Base-by-base conservation (phyloP, 2,113 vertebrate genomes). In the Callorhinus ursinus region DNA sequence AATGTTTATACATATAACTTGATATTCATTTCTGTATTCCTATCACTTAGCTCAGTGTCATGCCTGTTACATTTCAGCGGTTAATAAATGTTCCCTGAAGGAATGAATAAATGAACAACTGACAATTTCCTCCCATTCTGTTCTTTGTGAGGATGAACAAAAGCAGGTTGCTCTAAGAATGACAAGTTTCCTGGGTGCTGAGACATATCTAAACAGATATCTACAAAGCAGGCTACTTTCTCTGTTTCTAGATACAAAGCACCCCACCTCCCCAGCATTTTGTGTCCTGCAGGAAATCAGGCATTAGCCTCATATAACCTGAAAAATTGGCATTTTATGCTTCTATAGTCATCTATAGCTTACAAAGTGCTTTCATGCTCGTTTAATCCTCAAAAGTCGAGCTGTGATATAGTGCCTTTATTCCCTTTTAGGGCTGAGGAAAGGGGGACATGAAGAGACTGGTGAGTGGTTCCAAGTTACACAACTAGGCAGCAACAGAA, bases 111-210 rank as follows among this genome's bases (percentile, higher is more conserved):
- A 59, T 74, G 59, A 80, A 33, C 14, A 18, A 95, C 67, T 82
- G 53, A 55, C 53, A 46, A 51, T 88, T 96, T 96, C 92, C 69
- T 92, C 77, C 71, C 19, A 49, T 57, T 97, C 65, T 57, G 0
- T 87, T 81, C 83, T 88, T 94, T 65, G 72, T 79, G 80, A 86
- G n/a, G n/a, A 79, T 82, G 72, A 95, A 85, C 71, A 88, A 84
- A 86, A 95, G 69, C 77, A 97, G 77, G 57, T 77, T 19, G 21
- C n/a, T 77, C 31, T 67, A 51, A 87, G 77, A 95, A 92, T 46
- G 21, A 59, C 46, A 67, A 31, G 46, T 67, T 95, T 89, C 82
- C 86, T 79, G 72, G 72, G 39, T 76, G 65, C 36, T 42, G 59
- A 96, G 61, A 72, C 33, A 21, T 8, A 39, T 18, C 71, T 63